Evolutionary conservation across 2,888 invertebrate species (phyloP), one percentile per base, ranked within the genome.

Genomic region (Muscina levida): DNA sequence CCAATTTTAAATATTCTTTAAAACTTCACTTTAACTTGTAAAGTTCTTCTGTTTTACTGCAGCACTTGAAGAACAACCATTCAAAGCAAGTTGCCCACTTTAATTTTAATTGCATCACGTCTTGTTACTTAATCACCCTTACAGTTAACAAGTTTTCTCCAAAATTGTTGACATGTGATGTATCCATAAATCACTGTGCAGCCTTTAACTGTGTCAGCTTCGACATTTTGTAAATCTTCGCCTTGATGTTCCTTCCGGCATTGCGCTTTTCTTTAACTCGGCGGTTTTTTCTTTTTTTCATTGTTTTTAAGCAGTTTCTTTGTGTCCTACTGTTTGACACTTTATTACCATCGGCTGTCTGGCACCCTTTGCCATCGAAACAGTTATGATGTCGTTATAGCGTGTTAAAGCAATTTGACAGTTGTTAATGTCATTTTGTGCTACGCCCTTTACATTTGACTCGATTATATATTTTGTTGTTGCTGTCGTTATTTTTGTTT

Each of bases 341-440:
- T 44, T 65, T 42, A 6, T 22, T 65, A 26, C 24, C 46, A 46
- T 48, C 17, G 13, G 10, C 24, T 19, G 39, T 3, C 22, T 19
- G 39, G 13, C 22, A 48, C 22, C 56, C 26, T 48, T 15, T 53
- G 37, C 59, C 39, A 65, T 42, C 1, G 46, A 46, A 56, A 73
- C 77, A 72, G 87, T 86, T 86, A 86, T 86, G 88, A 86, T 86
- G 85, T 85, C 85, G 85, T 86, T 87, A 87, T 87, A 83, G 85
- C 88, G 84, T 84, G 82, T 83, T 82, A 74, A 70, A 82, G 77
- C 83, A 79, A 84, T 71, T 73, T 82, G 80, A 77, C 72, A 82
- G 82, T 74, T 83, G 77, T 82, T 83, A 85, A 84, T 85, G 83
- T 83, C 82, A 84, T 83, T 83, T 76, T 82, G 83, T 72, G 82